A percentile compares a stretch with the other conserved stretches of the same genome.
Evolutionary conservation across 2,797 vertebrate genomes (phyloP).

Genomic region (Rhinatrema bivittatum): DNA sequence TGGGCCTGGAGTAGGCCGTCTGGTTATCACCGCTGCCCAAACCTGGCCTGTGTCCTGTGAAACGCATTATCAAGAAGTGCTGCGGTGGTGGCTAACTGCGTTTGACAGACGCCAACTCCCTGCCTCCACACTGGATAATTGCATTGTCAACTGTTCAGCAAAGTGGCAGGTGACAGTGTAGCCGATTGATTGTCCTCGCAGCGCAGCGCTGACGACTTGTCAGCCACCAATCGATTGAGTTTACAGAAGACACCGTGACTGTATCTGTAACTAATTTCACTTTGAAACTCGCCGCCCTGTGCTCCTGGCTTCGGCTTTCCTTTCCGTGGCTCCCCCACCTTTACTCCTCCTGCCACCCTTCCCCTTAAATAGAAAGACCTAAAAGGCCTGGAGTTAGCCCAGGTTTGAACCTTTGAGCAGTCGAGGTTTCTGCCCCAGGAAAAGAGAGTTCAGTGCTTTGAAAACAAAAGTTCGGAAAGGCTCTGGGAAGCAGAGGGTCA

Average conservation of each 20-base stretch:
- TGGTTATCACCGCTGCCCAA: too few species aligned
- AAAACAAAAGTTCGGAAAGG: too few species aligned
- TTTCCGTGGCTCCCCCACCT: constrained; percentile 19
- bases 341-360: constrained; percentile 1
- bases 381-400: too few species aligned
- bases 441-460: too few species aligned
- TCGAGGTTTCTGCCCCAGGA: too few species aligned
- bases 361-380: too few species aligned
- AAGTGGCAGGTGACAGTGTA: constrained; percentile 74
- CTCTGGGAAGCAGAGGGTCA: too few species aligned
- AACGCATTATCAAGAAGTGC: constrained; percentile 58
- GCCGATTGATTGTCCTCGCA: constrained; percentile 58
- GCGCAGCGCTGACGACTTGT: constrained; percentile 61
- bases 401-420: too few species aligned
- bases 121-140: constrained; percentile 78
- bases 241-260: constrained; percentile 69
- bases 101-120: constrained; percentile 76
- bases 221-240: constrained; percentile 72
- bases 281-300: constrained; percentile 61
- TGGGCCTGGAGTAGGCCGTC: too few species aligned
- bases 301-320: constrained; percentile 32
- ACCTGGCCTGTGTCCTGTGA: constrained; percentile 31
- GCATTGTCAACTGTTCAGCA: constrained; percentile 74
- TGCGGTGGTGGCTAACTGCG: constrained; percentile 66
- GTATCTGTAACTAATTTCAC: constrained; percentile 75